Evolutionary conservation across 2,797 vertebrate genomes (phyloP), one percentile per base, ranked within the genome.

Genomic region (Chrysolophus pictus): DNA sequence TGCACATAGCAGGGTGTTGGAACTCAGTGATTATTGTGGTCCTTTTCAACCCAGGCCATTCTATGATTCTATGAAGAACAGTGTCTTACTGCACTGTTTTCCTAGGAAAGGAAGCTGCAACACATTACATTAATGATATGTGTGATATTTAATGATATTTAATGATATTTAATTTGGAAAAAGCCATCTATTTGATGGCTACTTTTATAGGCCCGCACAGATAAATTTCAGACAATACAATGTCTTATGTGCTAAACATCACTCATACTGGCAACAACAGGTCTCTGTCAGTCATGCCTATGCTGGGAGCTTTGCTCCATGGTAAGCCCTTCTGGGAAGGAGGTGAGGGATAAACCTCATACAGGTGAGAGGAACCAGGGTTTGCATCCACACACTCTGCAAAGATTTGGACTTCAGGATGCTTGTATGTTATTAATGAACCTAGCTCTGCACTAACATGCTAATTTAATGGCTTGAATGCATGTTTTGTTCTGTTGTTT

Each of bases 371-470:
- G 24, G 88, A 89, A 47, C 35, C 11, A 9, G 24, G 75, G 42
- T 72, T 75, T 74, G 24, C 67, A 86, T 9, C 2, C 33, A 82
- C 63, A 55, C 56, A 78, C 78, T 49, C 39, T 71, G 63, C 59
- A 55, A 47, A 72, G 0, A 68, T 87, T 60, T 53, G 31, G n/a
- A 70, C 53, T 88, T 79, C 69, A 83, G 22, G 65, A 82, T 67
- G n/a, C 42, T 49, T 73, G 28, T 46, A 53, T 93, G 89, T 91
- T 72, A 88, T 82, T 92, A 81, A 86, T 44, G 18, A 81, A 67
- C 62, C 39, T 8, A 58, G 70, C 65, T 75, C 77, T 88, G 79
- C 29, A 47, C 47, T 67, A 68, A 82, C 71, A 84, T 11, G 44
- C 81, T 82, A 74, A 90, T 88, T 76, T 70, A 86, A 75, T 84